Evolutionary conservation across 2,797 vertebrate species (phyloP), one percentile per base, ranked within the genome.

Genomic region (Hippocampus kuda): DNA sequence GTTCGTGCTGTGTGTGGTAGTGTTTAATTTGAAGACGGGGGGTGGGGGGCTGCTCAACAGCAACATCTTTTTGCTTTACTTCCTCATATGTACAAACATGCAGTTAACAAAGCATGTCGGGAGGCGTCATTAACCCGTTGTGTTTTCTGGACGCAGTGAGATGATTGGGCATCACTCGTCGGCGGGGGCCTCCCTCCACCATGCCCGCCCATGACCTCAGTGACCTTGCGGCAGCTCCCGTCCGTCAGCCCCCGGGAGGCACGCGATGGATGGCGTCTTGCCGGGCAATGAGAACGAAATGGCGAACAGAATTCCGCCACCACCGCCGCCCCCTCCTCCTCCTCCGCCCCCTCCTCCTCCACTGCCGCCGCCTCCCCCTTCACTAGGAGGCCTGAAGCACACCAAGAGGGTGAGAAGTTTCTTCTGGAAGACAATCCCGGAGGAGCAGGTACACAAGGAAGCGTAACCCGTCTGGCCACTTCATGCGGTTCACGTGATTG

Each of bases 391-490:
- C 57, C 76, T 74, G 74, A 89, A 83, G 77, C 93, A 83, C 81
- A 94, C 91, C 79, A 94, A 89, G 79, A 88, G 92, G 1, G 91
- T 96, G 80, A 90, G 94, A 78, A 94, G 91, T 72, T 95, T 98
- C 77, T 95, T 93, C 83, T 98, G 96, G 95, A 98, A 95, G 78
- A 95, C 92, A 3, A 97, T 98, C 53, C 94, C 95, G 0, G 95
- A 94, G 77, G 93, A 97, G 54, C 91, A 96, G 75, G 93, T 98
- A 59, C 85, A 34, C 22, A 66, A 24, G 12, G 26, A 16, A 59
- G 57, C 16, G 15, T 30, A 30, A 30, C 27, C 15, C 26, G 13
- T 6, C 24, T 13, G 12, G 15, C 26, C n/a, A 2, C 8, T n/a
- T 56, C 54, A 12, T 12, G 27, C 5, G 1, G 56, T 6, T 13